Conservation (phyloP, 2,888 invertebrate species). For the Euproctis similis region DNA sequence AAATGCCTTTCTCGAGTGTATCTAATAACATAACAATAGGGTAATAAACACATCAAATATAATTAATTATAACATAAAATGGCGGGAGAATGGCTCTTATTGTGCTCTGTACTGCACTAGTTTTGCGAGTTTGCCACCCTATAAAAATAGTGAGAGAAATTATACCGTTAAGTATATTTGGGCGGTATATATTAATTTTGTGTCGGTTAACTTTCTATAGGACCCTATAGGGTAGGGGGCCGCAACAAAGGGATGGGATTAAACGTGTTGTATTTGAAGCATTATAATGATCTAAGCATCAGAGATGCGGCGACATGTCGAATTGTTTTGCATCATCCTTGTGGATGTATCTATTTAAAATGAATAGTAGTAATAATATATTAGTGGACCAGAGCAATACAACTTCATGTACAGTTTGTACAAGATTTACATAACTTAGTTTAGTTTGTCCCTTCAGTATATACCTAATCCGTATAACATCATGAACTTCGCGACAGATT, state of each 20-base stretch:
- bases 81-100: conserved; percentile 30
- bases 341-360: background rate
- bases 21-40: conserved; percentile 44
- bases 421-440: too few relatives aligned
- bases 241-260: conserved; percentile 66
- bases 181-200: conserved; percentile 65
- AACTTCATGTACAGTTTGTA: too few relatives aligned
- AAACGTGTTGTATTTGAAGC: conserved; percentile 61
- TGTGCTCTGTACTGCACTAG: too few relatives aligned
- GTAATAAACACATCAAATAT: conserved; percentile 45
- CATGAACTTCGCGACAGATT: too few relatives aligned
- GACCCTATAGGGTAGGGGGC: conserved; percentile 37
- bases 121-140: conserved; percentile 28
- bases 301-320: conserved; percentile 20
- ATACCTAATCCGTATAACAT: too few relatives aligned
- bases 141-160: conserved; percentile 37
- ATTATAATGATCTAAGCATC: conserved; percentile 56
- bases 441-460: too few relatives aligned
- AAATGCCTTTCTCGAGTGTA: conserved; percentile 42
- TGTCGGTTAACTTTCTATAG: conserved; percentile 47
- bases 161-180: conserved; percentile 59
- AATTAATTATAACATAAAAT: conserved; percentile 41
- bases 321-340: too few relatives aligned
- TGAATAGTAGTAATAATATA: too few relatives aligned
- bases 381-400: too few relatives aligned